Conservation (phyloP, 2,888 invertebrate species). For the Chirona hameri region DNA sequence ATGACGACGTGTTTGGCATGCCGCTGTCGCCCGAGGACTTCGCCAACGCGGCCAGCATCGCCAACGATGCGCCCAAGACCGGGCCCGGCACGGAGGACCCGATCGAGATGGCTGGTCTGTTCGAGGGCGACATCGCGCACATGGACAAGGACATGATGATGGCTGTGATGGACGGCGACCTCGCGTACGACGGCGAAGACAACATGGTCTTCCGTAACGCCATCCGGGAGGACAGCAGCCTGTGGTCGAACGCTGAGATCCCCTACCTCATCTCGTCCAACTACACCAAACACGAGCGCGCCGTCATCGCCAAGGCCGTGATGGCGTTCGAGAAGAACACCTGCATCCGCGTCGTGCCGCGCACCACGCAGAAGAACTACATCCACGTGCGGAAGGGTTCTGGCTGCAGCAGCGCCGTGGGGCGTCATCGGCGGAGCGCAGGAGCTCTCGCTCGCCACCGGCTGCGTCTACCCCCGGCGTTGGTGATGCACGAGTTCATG, state of each 20-base stretch:
- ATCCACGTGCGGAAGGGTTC: slow-evolving; percentile 40
- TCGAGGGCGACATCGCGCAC: slow-evolving; percentile 42
- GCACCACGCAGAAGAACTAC: slow-evolving; percentile 42
- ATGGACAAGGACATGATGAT: slow-evolving; percentile 4
- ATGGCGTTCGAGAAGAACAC: slow-evolving; percentile 35
- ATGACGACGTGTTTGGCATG: slow-evolving; percentile 26
- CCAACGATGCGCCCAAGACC: background rate
- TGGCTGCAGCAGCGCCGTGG: slow-evolving; percentile 50
- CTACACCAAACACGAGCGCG: slow-evolving; percentile 34
- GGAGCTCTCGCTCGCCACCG: slow-evolving; percentile 47
- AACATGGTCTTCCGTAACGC: slow-evolving; percentile 1
- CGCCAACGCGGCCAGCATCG: slow-evolving; percentile 41
- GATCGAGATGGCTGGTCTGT: slow-evolving; percentile 42
- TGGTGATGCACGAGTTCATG: slow-evolving; percentile 52
- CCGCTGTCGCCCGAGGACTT: slow-evolving; percentile 45
- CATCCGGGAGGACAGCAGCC: background rate
- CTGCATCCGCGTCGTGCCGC: slow-evolving; percentile 45
- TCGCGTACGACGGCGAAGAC: background rate
- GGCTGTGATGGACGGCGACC: background rate
- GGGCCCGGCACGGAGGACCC: slow-evolving; percentile 38
- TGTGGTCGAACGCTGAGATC: slow-evolving; percentile 39
- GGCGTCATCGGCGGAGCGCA: slow-evolving; percentile 49
- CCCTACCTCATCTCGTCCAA: slow-evolving; percentile 40
- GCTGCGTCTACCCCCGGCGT: slow-evolving; percentile 48
- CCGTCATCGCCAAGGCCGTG: slow-evolving; percentile 38